phyloP scores from a whole-genome alignment of 2,113 vertebrate species.

The Eurystomus gularis region DNA sequence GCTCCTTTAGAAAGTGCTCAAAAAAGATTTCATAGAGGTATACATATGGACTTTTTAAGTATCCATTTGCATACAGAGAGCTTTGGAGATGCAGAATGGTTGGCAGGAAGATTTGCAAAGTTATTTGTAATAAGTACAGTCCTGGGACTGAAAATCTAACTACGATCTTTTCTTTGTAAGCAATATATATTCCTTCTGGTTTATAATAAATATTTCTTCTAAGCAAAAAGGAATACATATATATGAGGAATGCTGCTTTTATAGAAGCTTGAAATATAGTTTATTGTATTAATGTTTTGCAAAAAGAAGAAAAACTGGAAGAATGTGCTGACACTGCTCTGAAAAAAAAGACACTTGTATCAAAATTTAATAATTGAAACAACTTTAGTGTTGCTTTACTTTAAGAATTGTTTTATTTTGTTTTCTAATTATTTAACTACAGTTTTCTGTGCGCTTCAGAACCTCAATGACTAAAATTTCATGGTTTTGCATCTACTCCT shows the following conservation, averaged over 20 bases:
- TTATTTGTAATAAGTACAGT: not conserved
- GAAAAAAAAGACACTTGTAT: not conserved
- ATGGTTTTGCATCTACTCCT: not conserved
- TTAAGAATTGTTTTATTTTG: not conserved
- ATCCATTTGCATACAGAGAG: not conserved
- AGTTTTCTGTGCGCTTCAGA: not conserved
- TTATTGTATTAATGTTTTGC: not conserved
- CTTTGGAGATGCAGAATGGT: not conserved
- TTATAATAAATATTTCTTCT: not conserved
- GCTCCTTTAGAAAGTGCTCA: not conserved
- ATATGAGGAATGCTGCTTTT: not conserved
- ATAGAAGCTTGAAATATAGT: not conserved
- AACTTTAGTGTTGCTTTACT: not conserved
- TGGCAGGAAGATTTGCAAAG: not conserved
- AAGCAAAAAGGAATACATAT: not conserved
- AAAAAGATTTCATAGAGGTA: not conserved
- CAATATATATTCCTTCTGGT: not conserved
- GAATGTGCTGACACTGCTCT: not conserved
- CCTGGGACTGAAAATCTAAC: not conserved
- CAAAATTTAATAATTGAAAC: not conserved
- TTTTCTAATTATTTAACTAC: not conserved
- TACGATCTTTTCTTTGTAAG: not conserved
- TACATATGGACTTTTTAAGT: not conserved
- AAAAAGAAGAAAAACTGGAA: not conserved
- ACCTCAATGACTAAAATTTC: not conserved